Base-by-base conservation (phyloP, 2,888 invertebrate genomes). In the Acrobasis suavella region DNA sequence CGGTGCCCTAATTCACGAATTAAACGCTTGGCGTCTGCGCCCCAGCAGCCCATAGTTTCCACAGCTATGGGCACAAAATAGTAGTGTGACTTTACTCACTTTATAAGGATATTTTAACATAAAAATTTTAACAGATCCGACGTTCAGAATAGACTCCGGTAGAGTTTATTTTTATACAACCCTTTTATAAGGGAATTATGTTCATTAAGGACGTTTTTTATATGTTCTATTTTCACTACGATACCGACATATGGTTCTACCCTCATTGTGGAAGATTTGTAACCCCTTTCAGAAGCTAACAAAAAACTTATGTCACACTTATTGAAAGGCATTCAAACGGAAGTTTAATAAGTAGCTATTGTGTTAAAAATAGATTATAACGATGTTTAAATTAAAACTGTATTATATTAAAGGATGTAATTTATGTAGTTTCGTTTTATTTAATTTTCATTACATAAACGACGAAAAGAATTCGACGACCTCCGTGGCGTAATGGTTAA, bases 171-270 rank as follows among this genome's bases (percentile, higher is more conserved):
- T 80, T 87, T 87, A 87, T 83, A 80, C 83, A 89, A 88, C 91
- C 91, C 91, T 89, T 91, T 91, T 87, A 90, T 87, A 89, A 76
- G 78, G 85, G 86, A 89, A 91, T 91, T 88, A 89, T 77, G 88
- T 90, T 91, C 89, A 91, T 92, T 92, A 91, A 83, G 84, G 71
- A 78, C 65, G 73, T 78, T 87, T 90, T 91, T 91, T 88, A 83
- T 86, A 82, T 73, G 79, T 83, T 87, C 90, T 91, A 91, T 86
- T 85, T 83, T 69, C 71, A 83, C 76, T 72, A 67, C 70, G 73
- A 76, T 72, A 56, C 65, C 72, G 69, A 75, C 86, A 87, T 81
- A 74, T 86, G 86, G 77, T 69, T 65, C 69, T 70, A 64, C 72
- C 75, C 73, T 76, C 67, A 79, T 82, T 84, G 76, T 80, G 78